Conservation (phyloP, 2,797 vertebrate genomes). For the Taeniopygia guttata region DNA sequence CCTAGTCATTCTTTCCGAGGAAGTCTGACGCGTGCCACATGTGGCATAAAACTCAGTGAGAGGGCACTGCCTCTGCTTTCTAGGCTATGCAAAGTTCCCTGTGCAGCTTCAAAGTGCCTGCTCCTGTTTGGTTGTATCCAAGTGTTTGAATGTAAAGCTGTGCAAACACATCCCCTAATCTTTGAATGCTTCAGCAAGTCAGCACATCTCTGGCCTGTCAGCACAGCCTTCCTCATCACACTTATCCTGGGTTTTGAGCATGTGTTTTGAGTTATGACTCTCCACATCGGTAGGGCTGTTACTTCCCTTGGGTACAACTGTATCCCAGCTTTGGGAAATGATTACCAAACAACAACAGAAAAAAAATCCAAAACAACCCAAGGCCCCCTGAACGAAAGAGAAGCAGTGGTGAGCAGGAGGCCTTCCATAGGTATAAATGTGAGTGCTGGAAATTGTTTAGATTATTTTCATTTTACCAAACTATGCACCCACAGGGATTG, state of each 20-base stretch:
- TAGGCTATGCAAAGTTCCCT: fast-evolving
- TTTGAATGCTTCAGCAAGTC: neutral
- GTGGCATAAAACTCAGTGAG: neutral
- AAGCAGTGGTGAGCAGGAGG: neutral
- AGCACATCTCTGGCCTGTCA: neutral
- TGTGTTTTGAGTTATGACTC: neutral
- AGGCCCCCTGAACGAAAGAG: neutral
- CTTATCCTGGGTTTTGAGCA: neutral
- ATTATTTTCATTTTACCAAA: neutral
- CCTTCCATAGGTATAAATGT: neutral
- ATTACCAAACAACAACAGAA: neutral
- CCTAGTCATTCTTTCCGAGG: neutral
- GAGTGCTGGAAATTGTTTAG: neutral
- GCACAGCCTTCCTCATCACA: neutral
- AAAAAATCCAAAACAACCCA: neutral
- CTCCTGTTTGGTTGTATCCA: neutral
- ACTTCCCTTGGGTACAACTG: neutral
- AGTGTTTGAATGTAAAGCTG: neutral
- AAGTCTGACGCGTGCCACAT: fast-evolving
- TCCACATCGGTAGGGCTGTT: neutral
- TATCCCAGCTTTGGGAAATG: neutral
- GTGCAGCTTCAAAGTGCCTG: neutral
- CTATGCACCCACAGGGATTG: neutral
- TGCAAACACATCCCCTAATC: neutral
- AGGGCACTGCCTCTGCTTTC: neutral